These are phyloP conservation scores for Lepus townsendii DNA, from an alignment of 2,797 vertebrate species.

Conservation along the genomic window DNA sequence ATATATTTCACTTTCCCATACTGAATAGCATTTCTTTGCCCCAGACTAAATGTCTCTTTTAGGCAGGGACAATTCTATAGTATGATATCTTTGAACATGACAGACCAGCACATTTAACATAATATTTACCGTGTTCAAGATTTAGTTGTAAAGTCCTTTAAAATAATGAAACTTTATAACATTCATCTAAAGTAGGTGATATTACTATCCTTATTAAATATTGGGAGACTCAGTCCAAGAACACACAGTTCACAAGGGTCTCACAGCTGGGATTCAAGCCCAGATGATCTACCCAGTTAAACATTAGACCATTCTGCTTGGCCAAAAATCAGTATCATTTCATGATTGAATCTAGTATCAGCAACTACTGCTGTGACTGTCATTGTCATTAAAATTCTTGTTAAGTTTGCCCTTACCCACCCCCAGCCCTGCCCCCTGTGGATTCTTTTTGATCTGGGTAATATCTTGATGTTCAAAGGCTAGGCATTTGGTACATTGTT, in stretches of 20 bases:
- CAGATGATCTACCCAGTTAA: not conserved
- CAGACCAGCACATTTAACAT: not conserved
- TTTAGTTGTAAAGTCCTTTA: not conserved
- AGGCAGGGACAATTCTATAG: not conserved
- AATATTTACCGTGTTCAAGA: not conserved
- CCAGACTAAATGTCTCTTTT: not conserved
- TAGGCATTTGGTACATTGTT: not conserved
- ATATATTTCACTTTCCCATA: not conserved
- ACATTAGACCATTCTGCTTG: accelerated
- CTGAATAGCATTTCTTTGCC: not conserved
- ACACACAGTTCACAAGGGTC: not conserved
- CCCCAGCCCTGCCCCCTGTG: not conserved
- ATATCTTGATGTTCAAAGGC: not conserved
- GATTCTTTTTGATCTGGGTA: not conserved
- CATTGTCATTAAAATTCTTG: not conserved
- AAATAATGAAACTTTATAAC: not conserved
- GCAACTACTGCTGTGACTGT: not conserved
- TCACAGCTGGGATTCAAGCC: not conserved
- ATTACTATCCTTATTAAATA: not conserved
- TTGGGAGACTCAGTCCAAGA: not conserved
- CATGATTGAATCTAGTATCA: not conserved
- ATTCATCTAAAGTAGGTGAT: not conserved
- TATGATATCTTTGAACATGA: not conserved
- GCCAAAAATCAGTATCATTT: not conserved
- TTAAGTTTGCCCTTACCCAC: no score